Percentiles rank a stretch among this genome's conserved stretches.
These are phyloP conservation scores for Desoria tigrina DNA, from an alignment of 2,888 invertebrate species.

Conservation along the genomic window DNA sequence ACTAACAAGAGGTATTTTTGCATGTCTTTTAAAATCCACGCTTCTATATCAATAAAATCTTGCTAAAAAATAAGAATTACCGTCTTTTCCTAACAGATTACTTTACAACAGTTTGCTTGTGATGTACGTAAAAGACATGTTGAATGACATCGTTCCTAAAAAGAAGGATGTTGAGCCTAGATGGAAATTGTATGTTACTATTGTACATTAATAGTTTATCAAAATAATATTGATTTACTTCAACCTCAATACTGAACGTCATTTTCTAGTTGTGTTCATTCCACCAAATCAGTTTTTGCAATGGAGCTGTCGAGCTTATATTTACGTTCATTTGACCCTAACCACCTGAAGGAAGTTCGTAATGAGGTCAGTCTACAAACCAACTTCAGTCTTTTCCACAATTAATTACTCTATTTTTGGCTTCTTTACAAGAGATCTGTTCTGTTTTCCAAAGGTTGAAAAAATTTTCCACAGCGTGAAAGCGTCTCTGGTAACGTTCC, in stretches of 20 bases:
- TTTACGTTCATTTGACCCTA: slow-evolving; percentile 8
- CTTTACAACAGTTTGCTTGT: slow-evolving; percentile 61
- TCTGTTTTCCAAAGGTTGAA: slow-evolving; percentile 40
- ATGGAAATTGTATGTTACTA: slow-evolving; percentile 54
- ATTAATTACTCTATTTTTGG: not conserved
- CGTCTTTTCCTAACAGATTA: slow-evolving; percentile 55
- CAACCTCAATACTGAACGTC: too few species aligned
- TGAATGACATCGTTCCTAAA: slow-evolving; percentile 59
- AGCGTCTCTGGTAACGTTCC: slow-evolving; percentile 55
- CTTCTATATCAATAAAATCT: not conserved
- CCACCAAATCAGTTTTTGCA: slow-evolving; percentile 53
- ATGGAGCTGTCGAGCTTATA: slow-evolving; percentile 58
- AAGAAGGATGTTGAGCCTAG: slow-evolving; percentile 46
- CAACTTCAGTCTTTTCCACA: too few species aligned
- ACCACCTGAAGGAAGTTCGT: not conserved
- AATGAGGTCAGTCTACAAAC: slow-evolving; percentile 2
- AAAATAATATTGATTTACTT: too few species aligned
- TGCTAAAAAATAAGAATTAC: slow-evolving; percentile 2
- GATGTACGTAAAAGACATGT: slow-evolving; percentile 59
- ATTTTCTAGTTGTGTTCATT: slow-evolving; percentile 54
- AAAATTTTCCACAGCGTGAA: slow-evolving; percentile 59
- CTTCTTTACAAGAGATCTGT: too few species aligned
- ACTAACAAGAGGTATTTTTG: slow-evolving; percentile 49
- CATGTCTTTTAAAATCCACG: too few species aligned
- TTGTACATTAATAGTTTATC: too few species aligned